phyloP scores from a whole-genome alignment of 2,797 vertebrate species.

The Brachyrhaphis roseni region DNA sequence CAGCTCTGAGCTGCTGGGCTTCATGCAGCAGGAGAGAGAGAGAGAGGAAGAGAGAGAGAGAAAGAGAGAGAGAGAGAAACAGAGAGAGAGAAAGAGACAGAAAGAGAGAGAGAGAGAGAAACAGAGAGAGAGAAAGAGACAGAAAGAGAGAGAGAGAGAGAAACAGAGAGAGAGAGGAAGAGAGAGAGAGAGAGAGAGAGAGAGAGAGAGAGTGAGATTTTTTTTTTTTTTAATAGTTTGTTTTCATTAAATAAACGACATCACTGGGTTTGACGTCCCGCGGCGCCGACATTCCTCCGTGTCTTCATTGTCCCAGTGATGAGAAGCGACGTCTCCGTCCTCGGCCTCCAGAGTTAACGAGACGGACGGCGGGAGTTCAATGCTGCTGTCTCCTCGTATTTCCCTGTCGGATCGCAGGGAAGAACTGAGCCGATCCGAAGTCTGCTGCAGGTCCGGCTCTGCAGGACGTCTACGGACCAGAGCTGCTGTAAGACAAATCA shows the following conservation, averaged over 20 bases:
- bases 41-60: too few relatives aligned
- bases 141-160: too few relatives aligned
- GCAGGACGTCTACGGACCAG: neutral
- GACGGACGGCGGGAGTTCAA: slow-evolving; percentile 30
- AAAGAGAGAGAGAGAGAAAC: too few relatives aligned
- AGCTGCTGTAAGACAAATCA: neutral
- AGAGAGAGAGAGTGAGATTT: slow-evolving; percentile 1
- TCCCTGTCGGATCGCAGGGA: slow-evolving; percentile 11
- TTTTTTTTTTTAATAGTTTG: too few relatives aligned
- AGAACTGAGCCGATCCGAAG: neutral
- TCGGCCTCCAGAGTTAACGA: slow-evolving; percentile 14
- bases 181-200: too few relatives aligned
- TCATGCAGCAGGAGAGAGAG: too few relatives aligned
- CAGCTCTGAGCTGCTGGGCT: too few relatives aligned
- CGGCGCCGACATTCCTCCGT: slow-evolving; percentile 27
- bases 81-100: too few relatives aligned
- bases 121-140: too few relatives aligned
- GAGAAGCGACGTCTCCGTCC: slow-evolving; percentile 46
- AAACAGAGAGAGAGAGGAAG: too few relatives aligned
- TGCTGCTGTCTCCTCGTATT: slow-evolving; percentile 39
- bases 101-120: too few relatives aligned
- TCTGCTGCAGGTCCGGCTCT: neutral
- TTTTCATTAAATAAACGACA: too few relatives aligned
- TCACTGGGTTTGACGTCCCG: slow-evolving; percentile 33
- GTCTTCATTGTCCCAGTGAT: slow-evolving; percentile 61